A percentile compares a stretch with the other conserved stretches of the same genome.
Evolutionary conservation across 2,797 vertebrate species (phyloP).

Genomic region (Neopelma chrysocephalum): DNA sequence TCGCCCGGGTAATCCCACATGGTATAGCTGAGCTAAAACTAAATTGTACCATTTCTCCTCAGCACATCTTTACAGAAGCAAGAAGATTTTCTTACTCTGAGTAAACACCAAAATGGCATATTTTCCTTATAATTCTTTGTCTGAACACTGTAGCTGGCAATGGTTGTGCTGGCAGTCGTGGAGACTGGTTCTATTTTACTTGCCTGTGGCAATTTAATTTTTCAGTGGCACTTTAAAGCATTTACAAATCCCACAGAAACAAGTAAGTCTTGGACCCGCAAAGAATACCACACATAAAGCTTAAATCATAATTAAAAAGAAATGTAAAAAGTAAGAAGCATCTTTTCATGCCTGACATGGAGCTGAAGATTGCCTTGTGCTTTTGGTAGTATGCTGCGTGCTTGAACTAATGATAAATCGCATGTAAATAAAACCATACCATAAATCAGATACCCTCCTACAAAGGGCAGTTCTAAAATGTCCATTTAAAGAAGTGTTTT

Average conservation of each 20-base stretch:
- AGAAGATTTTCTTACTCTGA: background rate
- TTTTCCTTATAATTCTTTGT: background rate
- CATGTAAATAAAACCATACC: background rate
- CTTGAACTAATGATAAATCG: background rate
- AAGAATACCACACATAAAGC: background rate
- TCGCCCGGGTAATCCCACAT: background rate
- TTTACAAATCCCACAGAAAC: background rate
- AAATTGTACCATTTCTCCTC: background rate
- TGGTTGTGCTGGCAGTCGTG: background rate
- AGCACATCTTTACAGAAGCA: conserved; percentile 13
- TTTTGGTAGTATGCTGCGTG: background rate
- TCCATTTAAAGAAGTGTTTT: background rate
- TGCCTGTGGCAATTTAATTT: background rate
- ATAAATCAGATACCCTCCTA: background rate
- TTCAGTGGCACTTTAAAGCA: background rate
- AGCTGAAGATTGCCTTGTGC: background rate
- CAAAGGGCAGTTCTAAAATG: background rate
- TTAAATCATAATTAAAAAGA: background rate
- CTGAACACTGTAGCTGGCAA: background rate
- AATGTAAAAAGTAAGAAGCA: background rate
- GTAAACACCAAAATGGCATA: background rate
- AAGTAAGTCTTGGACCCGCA: background rate
- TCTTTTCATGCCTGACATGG: background rate
- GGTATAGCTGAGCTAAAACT: background rate
- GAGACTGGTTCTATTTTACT: background rate